These are phyloP conservation scores for Echiichthys vipera DNA, from an alignment of 2,797 vertebrate genomes.

Conservation along the genomic window DNA sequence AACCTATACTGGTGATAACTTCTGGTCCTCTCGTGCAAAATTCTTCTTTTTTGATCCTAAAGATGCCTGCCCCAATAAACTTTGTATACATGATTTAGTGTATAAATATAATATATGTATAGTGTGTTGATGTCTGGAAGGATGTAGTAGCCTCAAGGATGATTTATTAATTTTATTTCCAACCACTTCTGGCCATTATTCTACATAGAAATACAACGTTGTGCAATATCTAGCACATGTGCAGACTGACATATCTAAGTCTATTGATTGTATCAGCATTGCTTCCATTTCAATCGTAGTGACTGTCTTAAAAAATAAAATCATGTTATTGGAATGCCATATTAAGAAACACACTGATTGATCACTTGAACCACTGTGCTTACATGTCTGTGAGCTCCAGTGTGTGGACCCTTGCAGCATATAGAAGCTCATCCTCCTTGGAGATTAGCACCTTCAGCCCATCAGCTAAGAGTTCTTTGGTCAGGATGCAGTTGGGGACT, in stretches of 20 bases:
- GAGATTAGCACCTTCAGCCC: conserved; percentile 95
- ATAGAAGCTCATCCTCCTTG: conserved; percentile 97
- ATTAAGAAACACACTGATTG: background rate
- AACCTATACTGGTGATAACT: conserved; percentile 1
- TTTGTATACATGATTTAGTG: background rate
- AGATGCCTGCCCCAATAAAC: background rate
- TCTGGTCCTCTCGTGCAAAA: background rate
- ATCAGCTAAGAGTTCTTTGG: conserved; percentile 93
- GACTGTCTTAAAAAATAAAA: background rate
- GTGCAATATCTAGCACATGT: background rate
- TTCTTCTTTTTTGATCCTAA: background rate
- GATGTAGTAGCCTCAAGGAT: background rate
- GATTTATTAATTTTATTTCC: background rate
- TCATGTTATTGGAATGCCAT: background rate
- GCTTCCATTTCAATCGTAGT: background rate
- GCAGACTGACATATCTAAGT: background rate
- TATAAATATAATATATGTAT: too few species aligned
- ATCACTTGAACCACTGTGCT: conserved; percentile 64
- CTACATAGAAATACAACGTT: conserved; percentile 6
- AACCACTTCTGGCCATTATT: background rate
- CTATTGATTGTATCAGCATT: background rate
- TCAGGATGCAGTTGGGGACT: conserved; percentile 94
- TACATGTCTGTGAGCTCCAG: conserved; percentile 95
- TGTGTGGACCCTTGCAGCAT: conserved; percentile 92
- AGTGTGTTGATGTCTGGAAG: background rate